These are phyloP conservation scores for Symphodus melops DNA, from an alignment of 2,113 vertebrate genomes.

Conservation along the genomic window DNA sequence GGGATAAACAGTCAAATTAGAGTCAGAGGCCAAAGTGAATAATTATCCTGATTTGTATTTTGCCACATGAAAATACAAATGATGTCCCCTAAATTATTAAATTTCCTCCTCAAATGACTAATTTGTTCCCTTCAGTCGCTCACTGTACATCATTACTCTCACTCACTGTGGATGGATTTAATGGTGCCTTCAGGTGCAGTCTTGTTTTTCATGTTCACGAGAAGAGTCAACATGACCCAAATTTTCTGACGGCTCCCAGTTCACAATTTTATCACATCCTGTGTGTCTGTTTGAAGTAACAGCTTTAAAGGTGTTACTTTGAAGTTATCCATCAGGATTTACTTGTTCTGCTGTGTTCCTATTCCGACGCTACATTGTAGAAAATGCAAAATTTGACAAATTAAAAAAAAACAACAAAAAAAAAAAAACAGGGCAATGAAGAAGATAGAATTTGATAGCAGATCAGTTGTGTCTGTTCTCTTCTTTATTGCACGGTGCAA, in stretches of 20 bases:
- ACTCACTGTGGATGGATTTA: not conserved
- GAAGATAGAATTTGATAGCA: too few species aligned
- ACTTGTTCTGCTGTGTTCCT: not conserved
- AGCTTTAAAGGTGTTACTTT: not conserved
- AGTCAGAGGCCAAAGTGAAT: not conserved
- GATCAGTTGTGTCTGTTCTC: too few species aligned
- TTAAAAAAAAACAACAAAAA: too few species aligned
- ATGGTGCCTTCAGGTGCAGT: slow-evolving; percentile 16
- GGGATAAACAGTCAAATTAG: not conserved
- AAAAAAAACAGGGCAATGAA: too few species aligned
- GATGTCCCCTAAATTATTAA: not conserved
- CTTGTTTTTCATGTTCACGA: not conserved
- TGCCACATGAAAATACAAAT: not conserved
- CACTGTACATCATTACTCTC: not conserved
- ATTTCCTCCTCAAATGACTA: not conserved
- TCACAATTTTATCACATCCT: not conserved
- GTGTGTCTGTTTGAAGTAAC: not conserved
- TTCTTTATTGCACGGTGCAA: too few species aligned
- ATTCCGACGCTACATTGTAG: not conserved
- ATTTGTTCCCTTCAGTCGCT: not conserved
- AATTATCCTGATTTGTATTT: not conserved
- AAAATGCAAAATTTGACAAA: too few species aligned
- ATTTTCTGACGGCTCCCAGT: not conserved
- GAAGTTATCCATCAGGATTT: not conserved
- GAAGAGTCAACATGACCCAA: not conserved